A percentile compares a stretch with the other conserved stretches of the same genome.
These are phyloP conservation scores for Cryptophagus acutangulus DNA, from an alignment of 2,888 invertebrate genomes.

Conservation along the genomic window DNA sequence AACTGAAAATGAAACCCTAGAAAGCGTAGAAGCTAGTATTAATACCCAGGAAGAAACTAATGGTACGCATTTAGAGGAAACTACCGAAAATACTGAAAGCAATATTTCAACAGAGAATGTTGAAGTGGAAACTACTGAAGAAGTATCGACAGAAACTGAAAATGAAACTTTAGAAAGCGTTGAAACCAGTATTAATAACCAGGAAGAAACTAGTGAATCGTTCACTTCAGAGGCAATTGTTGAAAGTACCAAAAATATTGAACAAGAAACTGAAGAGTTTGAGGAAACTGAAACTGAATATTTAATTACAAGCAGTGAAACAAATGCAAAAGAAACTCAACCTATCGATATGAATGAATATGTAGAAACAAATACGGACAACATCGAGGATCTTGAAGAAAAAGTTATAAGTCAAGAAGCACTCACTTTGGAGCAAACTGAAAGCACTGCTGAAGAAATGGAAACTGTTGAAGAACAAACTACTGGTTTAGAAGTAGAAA, in stretches of 20 bases:
- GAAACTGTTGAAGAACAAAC: neutral
- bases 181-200: neutral
- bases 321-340: too few relatives aligned
- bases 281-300: neutral
- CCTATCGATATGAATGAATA: too few relatives aligned
- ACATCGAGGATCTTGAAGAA: too few relatives aligned
- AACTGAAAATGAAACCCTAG: neutral
- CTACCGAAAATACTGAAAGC: constrained; percentile 2
- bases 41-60: neutral
- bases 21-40: neutral
- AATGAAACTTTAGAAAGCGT: neutral
- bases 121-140: neutral
- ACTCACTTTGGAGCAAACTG: too few relatives aligned
- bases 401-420: too few relatives aligned
- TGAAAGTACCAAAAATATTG: neutral
- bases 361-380: too few relatives aligned
- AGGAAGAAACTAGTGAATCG: neutral
- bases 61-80: neutral
- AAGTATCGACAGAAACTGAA: neutral
- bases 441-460: too few relatives aligned
- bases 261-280: neutral
- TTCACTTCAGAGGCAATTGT: neutral
- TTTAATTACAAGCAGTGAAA: too few relatives aligned
- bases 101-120: neutral
- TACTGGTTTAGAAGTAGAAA: neutral